Percentiles rank a stretch among this genome's conserved stretches.
Evolutionary conservation across 1,140 invertebrate genomes (phyloP).

Genomic region (Zaprionus capensis): DNA sequence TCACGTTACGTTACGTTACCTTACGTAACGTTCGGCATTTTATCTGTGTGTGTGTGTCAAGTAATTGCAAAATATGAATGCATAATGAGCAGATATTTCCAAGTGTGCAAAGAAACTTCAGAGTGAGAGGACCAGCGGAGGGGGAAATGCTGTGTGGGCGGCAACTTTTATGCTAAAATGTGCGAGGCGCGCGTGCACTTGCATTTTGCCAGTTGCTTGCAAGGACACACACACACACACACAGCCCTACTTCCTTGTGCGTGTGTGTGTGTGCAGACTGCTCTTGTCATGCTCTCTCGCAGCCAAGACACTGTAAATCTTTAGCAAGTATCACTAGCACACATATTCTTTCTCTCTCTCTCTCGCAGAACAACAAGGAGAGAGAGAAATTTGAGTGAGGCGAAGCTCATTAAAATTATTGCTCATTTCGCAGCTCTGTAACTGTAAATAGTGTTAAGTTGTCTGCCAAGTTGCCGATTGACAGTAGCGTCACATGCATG

Average conservation of each 20-base stretch:
- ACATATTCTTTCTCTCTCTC: slow-evolving; percentile 20
- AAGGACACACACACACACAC: slow-evolving; percentile 55
- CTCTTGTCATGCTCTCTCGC: background rate
- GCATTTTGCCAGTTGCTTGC: slow-evolving; percentile 67
- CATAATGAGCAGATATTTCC: slow-evolving; percentile 81
- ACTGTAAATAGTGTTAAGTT: slow-evolving; percentile 49
- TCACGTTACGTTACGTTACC: background rate
- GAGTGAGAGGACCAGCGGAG: slow-evolving; percentile 10
- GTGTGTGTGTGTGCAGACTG: slow-evolving; percentile 1
- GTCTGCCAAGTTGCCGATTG: slow-evolving; percentile 45
- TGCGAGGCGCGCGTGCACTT: slow-evolving; percentile 69
- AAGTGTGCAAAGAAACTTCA: slow-evolving; percentile 74
- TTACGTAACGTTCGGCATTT: background rate
- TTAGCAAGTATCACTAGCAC: slow-evolving; percentile 35
- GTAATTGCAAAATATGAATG: slow-evolving; percentile 82
- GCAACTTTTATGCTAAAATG: slow-evolving; percentile 79
- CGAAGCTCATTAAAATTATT: slow-evolving; percentile 70
- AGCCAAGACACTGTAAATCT: slow-evolving; percentile 25
- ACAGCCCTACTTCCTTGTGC: slow-evolving; percentile 5
- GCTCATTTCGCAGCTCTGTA: slow-evolving; percentile 34
- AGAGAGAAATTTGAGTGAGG: slow-evolving; percentile 34
- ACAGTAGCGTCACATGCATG: background rate
- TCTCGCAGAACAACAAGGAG: background rate
- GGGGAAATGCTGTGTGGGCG: slow-evolving; percentile 10
- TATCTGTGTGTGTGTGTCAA: slow-evolving; percentile 52